Evolutionary conservation across 1,140 invertebrate species (phyloP).

Genomic region (Microplitis demolitor): DNA sequence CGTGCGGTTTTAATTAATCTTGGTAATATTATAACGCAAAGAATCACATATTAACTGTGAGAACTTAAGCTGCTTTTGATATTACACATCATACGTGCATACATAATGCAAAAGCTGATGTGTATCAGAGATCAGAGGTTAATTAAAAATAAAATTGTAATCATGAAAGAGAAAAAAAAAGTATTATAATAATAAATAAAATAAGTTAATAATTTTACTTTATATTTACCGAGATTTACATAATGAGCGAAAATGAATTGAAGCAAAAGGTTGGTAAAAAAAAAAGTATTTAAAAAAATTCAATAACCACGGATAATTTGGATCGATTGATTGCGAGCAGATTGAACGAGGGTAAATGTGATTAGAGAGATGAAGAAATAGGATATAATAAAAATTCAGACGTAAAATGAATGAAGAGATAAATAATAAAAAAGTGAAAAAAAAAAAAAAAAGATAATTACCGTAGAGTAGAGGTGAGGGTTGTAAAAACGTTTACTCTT

Average conservation of each 20-base stretch:
- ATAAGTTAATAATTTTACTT: too few relatives aligned
- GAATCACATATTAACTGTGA: not conserved
- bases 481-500: not conserved
- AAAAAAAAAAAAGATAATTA: not conserved
- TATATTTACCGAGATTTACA: not conserved
- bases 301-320: slow-evolving; percentile 15
- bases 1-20: too few relatives aligned
- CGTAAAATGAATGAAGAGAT: not conserved
- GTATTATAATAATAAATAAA: not conserved
- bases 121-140: slow-evolving; percentile 1
- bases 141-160: not conserved
- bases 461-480: not conserved
- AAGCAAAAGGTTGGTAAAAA: not conserved
- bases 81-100: not conserved
- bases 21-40: not conserved
- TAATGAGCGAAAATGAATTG: not conserved
- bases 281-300: slow-evolving; percentile 5
- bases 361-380: not conserved
- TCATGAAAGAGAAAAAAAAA: not conserved
- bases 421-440: not conserved
- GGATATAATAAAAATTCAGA: not conserved
- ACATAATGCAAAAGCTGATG: not conserved
- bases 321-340: not conserved
- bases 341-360: not conserved
- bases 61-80: not conserved